phyloP scores from a whole-genome alignment of 2,113 vertebrate genomes.

The Excalfactoria chinensis region DNA sequence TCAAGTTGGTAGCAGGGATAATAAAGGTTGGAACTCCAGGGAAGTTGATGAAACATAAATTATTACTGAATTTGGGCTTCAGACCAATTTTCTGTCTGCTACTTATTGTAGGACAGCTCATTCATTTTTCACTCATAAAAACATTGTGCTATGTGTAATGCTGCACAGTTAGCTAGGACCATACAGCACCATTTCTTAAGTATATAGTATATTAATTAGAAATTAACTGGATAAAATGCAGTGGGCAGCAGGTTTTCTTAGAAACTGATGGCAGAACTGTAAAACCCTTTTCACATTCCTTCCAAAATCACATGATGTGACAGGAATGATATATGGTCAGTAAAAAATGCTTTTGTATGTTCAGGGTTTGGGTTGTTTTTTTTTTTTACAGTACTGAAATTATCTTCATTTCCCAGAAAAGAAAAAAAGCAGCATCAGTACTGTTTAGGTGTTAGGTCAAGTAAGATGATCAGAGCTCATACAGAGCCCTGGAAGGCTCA shows the following conservation, averaged over 20 bases:
- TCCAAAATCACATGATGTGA: neutral
- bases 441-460: neutral
- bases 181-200: neutral
- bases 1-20: neutral
- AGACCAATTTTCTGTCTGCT: slow-evolving; percentile 33
- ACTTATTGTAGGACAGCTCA: neutral
- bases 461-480: neutral
- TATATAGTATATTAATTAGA: neutral
- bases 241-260: neutral
- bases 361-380: neutral
- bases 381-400: neutral
- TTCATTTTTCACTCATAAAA: slow-evolving; percentile 41
- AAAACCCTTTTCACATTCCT: neutral
- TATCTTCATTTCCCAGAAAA: neutral
- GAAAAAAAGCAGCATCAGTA: neutral
- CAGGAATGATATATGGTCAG: neutral
- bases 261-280: neutral
- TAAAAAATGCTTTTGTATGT: neutral
- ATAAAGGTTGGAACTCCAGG: slow-evolving; percentile 33
- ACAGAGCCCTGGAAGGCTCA: neutral
- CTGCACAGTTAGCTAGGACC: neutral
- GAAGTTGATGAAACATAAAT: slow-evolving; percentile 40
- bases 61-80: slow-evolving; percentile 22
- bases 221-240: neutral
- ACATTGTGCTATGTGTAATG: neutral